Evolutionary conservation across 2,888 invertebrate genomes (phyloP), one percentile per base, ranked within the genome.

Genomic region (Hirtodrosophila cameraria): DNA sequence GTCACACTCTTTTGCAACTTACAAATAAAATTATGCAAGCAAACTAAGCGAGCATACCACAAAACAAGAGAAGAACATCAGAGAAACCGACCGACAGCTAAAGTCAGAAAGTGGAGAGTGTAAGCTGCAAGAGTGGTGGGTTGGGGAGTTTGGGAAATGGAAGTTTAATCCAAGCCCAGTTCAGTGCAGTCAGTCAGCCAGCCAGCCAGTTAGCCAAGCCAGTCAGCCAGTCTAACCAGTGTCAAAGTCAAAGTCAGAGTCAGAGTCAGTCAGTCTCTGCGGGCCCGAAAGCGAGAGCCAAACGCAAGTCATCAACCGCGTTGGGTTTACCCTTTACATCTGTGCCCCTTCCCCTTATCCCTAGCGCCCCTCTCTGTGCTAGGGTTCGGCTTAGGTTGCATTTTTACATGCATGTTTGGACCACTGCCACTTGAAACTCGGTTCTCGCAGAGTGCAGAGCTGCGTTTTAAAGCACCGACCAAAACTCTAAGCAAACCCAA

Each of bases 171-270:
- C 64, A 74, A 54, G 45, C 30, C 42, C 68, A 58, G 46, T 46
- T 54, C 52, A 58, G 48, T n/a, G n/a, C n/a, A n/a, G n/a, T 59
- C 54, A 43, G 52, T 49, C 49, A 71, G 62, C 63, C 63, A 75
- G 57, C 13, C 52, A 75, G 53, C 54, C 52, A 79, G 60, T 45
- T 57, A 64, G 31, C 41, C 42, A 45, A n/a, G 25, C 25, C 48
- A 66, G 65, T 28, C 68, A 77, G 70, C 75, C 67, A 85, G 86
- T 85, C 85, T 85, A 85, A 85, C 86, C 86, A 86, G 83, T 83
- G 75, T 69, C 79, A 85, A 85, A 85, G 86, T 85, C 79, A 85
- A 79, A 80, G 79, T 80, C 42, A 61, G 45, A 50, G 31, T 25
- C 70, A 79, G 76, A 80, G 86, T 82, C 85, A 85, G 61, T 62